Conservation (phyloP, 2,113 vertebrate genomes). For the Dipodomys spectabilis region DNA sequence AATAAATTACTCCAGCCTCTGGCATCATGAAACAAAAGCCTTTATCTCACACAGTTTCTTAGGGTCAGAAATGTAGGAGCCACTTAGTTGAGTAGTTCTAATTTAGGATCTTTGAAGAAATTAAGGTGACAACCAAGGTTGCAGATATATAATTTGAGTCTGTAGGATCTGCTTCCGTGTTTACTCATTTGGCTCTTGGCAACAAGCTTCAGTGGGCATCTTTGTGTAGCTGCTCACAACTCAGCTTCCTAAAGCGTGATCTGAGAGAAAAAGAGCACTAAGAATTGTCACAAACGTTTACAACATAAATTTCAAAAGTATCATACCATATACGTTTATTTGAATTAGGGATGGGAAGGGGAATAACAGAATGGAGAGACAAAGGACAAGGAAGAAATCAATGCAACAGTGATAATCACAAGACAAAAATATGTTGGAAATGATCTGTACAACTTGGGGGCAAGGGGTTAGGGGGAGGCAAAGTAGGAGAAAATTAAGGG, state of each 20-base stretch:
- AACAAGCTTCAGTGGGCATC: background rate
- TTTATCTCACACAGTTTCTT: background rate
- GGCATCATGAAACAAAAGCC: slow-evolving; percentile 31
- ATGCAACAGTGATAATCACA: too few species aligned
- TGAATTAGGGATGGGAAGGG: too few species aligned
- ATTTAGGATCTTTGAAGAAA: background rate
- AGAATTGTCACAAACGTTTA: background rate
- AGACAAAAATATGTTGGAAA: too few species aligned
- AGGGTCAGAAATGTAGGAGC: slow-evolving; percentile 11
- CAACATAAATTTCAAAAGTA: background rate
- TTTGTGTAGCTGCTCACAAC: background rate
- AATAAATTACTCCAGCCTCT: slow-evolving; percentile 32
- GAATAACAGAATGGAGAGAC: too few species aligned
- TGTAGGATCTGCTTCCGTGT: background rate
- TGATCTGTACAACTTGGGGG: too few species aligned
- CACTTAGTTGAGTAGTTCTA: background rate
- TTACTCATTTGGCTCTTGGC: background rate
- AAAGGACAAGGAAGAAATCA: too few species aligned
- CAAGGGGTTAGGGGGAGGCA: too few species aligned
- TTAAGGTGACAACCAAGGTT: background rate
- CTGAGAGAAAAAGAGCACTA: background rate
- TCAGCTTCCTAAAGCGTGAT: background rate
- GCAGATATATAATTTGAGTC: background rate
- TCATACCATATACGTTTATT: too few species aligned
- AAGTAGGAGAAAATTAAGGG: too few species aligned